Percentiles rank a stretch among this genome's conserved stretches.
Conservation (phyloP, 2,113 vertebrate genomes). For the Hirundichthys speculiger region DNA sequence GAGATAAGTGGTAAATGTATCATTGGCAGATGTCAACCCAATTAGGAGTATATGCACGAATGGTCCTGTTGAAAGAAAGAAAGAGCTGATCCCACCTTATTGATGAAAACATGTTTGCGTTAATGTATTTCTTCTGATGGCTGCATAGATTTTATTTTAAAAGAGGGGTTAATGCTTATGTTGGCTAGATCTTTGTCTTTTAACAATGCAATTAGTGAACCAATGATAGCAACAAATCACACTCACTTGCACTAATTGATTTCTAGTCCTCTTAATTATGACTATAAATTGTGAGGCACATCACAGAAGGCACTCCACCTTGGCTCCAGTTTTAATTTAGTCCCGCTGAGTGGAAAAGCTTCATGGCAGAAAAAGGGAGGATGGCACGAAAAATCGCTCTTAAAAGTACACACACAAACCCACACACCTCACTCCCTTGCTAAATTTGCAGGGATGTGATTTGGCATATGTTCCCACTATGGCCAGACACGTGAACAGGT, state of each 20-base stretch:
- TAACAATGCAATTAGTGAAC: conserved; percentile 71
- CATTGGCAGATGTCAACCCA: conserved; percentile 16
- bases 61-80: conserved; percentile 15
- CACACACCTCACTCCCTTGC: conserved; percentile 52
- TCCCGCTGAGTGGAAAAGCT: conserved; percentile 38
- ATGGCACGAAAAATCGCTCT: conserved; percentile 9
- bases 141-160: conserved; percentile 65
- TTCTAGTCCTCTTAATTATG: conserved; percentile 73
- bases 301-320: conserved; percentile 39
- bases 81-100: conserved; percentile 36
- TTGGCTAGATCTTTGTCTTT: conserved; percentile 56
- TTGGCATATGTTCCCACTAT: conserved; percentile 75
- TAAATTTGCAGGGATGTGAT: conserved; percentile 71
- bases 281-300: conserved; percentile 69
- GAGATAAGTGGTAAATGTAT: conserved; percentile 31
- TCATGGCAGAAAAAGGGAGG: conserved; percentile 28
- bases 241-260: conserved; percentile 75
- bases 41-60: conserved; percentile 29
- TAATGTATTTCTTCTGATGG: conserved; percentile 60
- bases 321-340: conserved; percentile 54
- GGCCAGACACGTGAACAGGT: conserved; percentile 71
- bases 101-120: conserved; percentile 55
- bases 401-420: not conserved
- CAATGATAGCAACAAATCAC: conserved; percentile 66
- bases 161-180: conserved; percentile 63